Base-by-base conservation (phyloP, 2,888 invertebrate genomes). In the Helobdella robusta region DNA sequence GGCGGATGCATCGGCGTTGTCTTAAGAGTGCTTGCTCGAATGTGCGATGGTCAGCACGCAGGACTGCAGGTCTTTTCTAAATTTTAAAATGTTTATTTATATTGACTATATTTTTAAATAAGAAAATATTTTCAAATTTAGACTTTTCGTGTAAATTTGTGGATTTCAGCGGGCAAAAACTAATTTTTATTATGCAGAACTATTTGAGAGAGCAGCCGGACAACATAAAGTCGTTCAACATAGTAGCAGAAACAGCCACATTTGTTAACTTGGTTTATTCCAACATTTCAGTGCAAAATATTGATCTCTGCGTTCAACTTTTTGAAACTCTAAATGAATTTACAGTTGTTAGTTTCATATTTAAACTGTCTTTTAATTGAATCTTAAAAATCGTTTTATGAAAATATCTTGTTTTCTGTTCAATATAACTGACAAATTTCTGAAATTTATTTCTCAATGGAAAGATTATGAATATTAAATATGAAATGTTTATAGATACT, bases 211-310 rank as follows among this genome's bases (percentile, higher is more conserved):
- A 79, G 66, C 79, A 79, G 68, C 77, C 77, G 2, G 78, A 78
- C 73, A 80, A 80, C 72, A 76, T 79, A 59, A 80, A 80, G 70
- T 78, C 78, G 0, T 77, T 80, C 68, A 78, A 79, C 73, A 75
- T 79, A 66, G 77, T 79, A 28, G 78, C 77, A 11, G 79, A 80
- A 69, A 77, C 79, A 54, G 75, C 77, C 3, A 73, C 77, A 65
- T 79, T 80, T 70, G 73, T 79, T 61, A 76, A 77, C 66, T 75
- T 78, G 18, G 73, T 79, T 61, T 79, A 78, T 71, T 76, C 79
- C 61, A 78, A 78, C 72, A 75, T 80, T 66, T 77, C 73, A 66
- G 72, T 72, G 34, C 76, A 75, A 67, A 77, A 74, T 69, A 75
- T 80, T 25, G 76, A 76, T 48, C 72, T 79, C 59, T 74, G 77